Base-by-base conservation (phyloP, 2,797 vertebrate species). In the Aldrovandia affinis region DNA sequence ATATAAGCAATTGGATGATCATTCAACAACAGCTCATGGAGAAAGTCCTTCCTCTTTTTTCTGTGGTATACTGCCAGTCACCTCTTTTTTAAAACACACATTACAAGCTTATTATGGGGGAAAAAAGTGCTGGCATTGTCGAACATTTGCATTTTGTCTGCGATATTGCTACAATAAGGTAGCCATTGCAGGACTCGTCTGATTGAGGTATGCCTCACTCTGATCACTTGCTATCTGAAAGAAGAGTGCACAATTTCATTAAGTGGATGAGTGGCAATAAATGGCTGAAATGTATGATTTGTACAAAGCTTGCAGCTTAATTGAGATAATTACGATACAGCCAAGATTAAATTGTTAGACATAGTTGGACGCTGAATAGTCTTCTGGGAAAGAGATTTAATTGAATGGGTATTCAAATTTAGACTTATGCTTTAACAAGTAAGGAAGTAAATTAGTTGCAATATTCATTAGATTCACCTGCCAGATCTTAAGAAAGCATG, bases 51-150 rank as follows among this genome's bases (percentile, higher is more conserved):
- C 30, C 65, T 65, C 36, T 50, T 33, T 59, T 5, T 33, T 28
- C 78, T 83, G 86, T 70, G 22, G 28, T 68, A 55, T 55, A 57
- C 54, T 63, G 81, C 78, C 63, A 84, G 36, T 88, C 14, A 77
- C 36, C 30, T 77, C 18, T 70, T 22, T 3, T 65, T 47, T 70
- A 57, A 68, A 12, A 54, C 50, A 68, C 78, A 80, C 25, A 65
- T 42, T 79, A 79, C 28, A 52, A 30, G 70, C 61, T 78, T 44
- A 30, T 79, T n/a, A 57, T 42, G n/a, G 36, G 12, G 12, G 79
- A 79, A 44, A 80, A 57, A 82, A 84, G 82, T 85, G 83, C 83
- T 86, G 83, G 83, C 63, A 81, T 86, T 81, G 79, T 25, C 84
- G 77, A 15, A 33, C 12, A 65, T 65, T 30, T 47, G 39, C 12